Evolutionary conservation across 2,888 invertebrate genomes (phyloP).

Genomic region (Rhingia campestris): DNA sequence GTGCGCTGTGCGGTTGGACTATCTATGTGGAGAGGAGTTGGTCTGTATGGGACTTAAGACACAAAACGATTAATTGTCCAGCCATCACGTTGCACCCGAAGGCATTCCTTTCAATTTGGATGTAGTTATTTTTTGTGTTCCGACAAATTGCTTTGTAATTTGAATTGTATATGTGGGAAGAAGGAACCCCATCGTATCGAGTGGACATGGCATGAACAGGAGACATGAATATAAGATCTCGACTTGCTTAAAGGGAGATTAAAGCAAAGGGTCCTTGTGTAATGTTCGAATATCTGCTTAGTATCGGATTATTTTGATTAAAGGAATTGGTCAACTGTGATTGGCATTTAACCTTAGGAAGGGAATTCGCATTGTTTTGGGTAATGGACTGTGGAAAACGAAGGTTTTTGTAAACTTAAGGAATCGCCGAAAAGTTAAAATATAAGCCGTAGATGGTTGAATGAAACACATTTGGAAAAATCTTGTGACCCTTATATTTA

Average conservation of each 20-base stretch:
- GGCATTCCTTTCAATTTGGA: conserved; percentile 65
- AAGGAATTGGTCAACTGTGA: conserved; percentile 2
- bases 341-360: no score
- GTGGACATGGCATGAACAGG: conserved; percentile 17
- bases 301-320: background rate
- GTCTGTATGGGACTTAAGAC: conserved; percentile 54
- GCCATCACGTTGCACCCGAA: conserved; percentile 72
- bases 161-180: conserved; percentile 29
- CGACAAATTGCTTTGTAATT: conserved; percentile 67
- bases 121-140: conserved; percentile 30
- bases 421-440: no score
- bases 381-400: no score
- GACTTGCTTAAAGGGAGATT: conserved; percentile 17
- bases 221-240: conserved; percentile 22
- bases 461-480: no score
- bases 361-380: no score
- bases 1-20: conserved; percentile 25
- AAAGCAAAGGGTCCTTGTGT: background rate
- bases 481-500: no score
- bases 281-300: background rate
- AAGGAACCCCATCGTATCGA: conserved; percentile 22
- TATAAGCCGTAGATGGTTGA: no score
- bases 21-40: conserved; percentile 52
- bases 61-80: conserved; percentile 67
- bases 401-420: no score